Base-by-base conservation (phyloP, 2,797 vertebrate species). In the Phrynocephalus forsythii region DNA sequence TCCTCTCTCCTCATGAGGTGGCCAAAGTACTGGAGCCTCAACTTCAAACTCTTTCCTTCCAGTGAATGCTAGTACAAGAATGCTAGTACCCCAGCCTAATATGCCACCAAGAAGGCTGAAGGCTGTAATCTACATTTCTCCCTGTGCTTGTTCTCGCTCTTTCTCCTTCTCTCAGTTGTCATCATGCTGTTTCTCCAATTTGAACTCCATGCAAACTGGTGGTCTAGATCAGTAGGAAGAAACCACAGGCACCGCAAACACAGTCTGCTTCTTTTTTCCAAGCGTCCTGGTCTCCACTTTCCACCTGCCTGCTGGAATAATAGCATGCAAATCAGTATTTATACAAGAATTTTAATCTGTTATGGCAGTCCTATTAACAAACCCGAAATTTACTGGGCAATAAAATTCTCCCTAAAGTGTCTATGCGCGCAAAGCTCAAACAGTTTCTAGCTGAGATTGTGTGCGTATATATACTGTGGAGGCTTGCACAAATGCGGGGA, bases 301-400 rank as follows among this genome's bases (percentile, higher is more conserved):
- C 92, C 92, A 90, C 80, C 5, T 83, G 90, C 90, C 60, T 88
- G 83, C 89, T 87, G 88, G 28, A 88, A 71, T 85, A 91, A 87
- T 83, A 89, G 68, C 88, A 86, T 87, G 87, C 83, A 83, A 95
- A 94, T 93, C 79, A 93, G 87, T 95, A 94, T 95, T 94, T 95
- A 91, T 93, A 95, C 94, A 94, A 89, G 24, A 90, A 92, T 94
- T 71, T 92, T 94, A 93, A 94, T 93, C 76, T 93, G 91, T 95
- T 93, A 93, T 89, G 88, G 84, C 84, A 20, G 86, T 82, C 72
- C 91, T 87, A 94, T 94, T 96, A 95, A 91, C 56, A 94, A 94
- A 93, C 84, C 50, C 4, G 77, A 92, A 95, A 95, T 93, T 92
- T 90, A 94, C 92, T 90, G 33, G 78, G 89, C 72, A 6, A 85